Percentiles rank a stretch among this genome's conserved stretches.
phyloP scores from a whole-genome alignment of 2,888 invertebrate species.

The Liodrosophila aerea region DNA sequence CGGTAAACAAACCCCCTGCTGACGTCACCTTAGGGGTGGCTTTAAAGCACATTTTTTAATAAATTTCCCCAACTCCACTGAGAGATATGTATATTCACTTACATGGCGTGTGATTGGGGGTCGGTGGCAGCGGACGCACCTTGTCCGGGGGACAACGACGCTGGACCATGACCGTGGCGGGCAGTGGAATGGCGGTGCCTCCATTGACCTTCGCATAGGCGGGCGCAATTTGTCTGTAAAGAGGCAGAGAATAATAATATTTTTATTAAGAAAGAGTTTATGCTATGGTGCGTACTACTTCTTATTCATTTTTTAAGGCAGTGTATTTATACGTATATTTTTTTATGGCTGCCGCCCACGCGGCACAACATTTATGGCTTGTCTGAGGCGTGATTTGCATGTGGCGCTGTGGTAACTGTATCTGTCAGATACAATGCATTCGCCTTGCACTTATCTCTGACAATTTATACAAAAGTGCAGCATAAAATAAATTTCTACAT shows the following conservation, averaged over 20 bases:
- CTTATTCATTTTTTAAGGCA: constrained; percentile 3
- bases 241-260: constrained; percentile 51
- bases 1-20: constrained; percentile 48
- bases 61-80: constrained; percentile 44
- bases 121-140: constrained; percentile 88
- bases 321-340: constrained; percentile 12
- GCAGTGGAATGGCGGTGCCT: constrained; percentile 90
- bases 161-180: constrained; percentile 89
- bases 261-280: constrained; percentile 1
- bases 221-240: constrained; percentile 87
- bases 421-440: constrained; percentile 47
- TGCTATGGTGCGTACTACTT: background rate
- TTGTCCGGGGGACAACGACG: constrained; percentile 91
- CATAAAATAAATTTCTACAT: constrained; percentile 42
- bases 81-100: constrained; percentile 67
- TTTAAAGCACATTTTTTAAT: constrained; percentile 59
- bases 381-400: constrained; percentile 58
- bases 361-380: constrained; percentile 31
- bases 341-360: constrained; percentile 48
- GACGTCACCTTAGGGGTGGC: constrained; percentile 34
- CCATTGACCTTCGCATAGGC: constrained; percentile 85
- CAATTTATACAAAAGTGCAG: constrained; percentile 35
- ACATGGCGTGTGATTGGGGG: constrained; percentile 84
- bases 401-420: constrained; percentile 33
- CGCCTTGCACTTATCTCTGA: constrained; percentile 33